Conservation (phyloP, 2,113 vertebrate species). For the Leucosticte australis region DNA sequence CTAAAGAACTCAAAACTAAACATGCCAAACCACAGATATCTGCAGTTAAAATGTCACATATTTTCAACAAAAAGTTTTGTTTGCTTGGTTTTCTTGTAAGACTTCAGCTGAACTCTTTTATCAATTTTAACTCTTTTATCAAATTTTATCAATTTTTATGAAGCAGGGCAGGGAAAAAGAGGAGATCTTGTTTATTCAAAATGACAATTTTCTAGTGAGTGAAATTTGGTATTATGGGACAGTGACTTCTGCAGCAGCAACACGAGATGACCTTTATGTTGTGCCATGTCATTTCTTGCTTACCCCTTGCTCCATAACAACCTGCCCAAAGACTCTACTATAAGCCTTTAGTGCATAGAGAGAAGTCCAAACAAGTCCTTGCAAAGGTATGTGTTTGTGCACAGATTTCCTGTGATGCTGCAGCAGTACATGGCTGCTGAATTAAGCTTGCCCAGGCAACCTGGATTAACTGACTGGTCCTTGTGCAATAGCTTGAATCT, state of each 20-base stretch:
- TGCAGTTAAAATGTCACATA: not conserved
- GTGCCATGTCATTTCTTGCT: not conserved
- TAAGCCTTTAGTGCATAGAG: not conserved
- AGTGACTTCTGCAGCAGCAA: not conserved
- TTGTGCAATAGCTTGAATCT: not conserved
- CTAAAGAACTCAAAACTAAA: not conserved
- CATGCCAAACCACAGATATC: not conserved
- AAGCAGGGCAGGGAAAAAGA: not conserved
- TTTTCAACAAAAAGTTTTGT: not conserved
- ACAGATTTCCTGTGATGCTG: not conserved
- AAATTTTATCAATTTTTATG: not conserved
- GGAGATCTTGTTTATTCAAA: not conserved
- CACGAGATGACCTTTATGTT: not conserved
- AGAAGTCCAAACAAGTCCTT: not conserved
- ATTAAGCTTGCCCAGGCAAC: not conserved
- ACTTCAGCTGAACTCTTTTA: not conserved
- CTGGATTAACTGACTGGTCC: not conserved
- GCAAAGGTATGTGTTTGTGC: not conserved
- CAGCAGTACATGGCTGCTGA: not conserved
- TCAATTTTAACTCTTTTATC: no score
- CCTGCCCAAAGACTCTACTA: not conserved
- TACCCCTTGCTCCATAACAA: not conserved
- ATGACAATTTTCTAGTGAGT: not conserved
- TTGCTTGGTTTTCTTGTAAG: not conserved
- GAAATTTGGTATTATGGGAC: not conserved